These are phyloP conservation scores for Bimastos eiseni DNA, from an alignment of 2,888 invertebrate genomes.

Conservation along the genomic window DNA sequence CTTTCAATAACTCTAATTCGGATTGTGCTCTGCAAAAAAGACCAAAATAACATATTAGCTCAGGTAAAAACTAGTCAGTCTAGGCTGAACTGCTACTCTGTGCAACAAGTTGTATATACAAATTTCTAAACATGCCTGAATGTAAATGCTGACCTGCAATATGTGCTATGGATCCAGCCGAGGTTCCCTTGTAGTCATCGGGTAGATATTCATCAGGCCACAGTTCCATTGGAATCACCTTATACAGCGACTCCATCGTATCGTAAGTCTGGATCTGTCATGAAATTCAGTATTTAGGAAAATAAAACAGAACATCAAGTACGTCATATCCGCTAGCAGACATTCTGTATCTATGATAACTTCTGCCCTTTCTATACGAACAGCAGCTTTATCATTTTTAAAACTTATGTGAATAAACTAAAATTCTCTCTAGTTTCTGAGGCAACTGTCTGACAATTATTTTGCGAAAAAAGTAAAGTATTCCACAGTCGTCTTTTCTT, in stretches of 20 bases:
- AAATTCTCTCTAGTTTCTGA: neutral
- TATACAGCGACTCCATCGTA: conserved; percentile 35
- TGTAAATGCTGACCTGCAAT: conserved; percentile 26
- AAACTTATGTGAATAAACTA: neutral
- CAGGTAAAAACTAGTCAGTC: neutral
- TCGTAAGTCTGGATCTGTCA: conserved; percentile 29
- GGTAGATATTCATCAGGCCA: conserved; percentile 37
- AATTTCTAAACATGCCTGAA: neutral
- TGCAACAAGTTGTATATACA: neutral
- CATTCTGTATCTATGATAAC: neutral
- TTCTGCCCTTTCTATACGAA: neutral
- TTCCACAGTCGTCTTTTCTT: too few species aligned
- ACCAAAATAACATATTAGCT: neutral
- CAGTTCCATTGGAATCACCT: conserved; percentile 32
- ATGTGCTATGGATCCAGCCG: conserved; percentile 29
- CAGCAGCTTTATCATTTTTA: neutral
- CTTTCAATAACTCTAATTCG: neutral
- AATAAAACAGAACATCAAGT: neutral
- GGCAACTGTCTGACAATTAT: neutral
- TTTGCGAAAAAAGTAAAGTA: too few species aligned
- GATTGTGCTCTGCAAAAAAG: neutral
- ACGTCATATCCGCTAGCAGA: neutral
- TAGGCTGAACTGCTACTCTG: neutral
- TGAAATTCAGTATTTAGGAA: neutral
- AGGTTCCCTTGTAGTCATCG: conserved; percentile 37